A percentile compares a stretch with the other conserved stretches of the same genome.
These are phyloP conservation scores for Solen grandis DNA, from an alignment of 1,140 invertebrate genomes.

Conservation along the genomic window DNA sequence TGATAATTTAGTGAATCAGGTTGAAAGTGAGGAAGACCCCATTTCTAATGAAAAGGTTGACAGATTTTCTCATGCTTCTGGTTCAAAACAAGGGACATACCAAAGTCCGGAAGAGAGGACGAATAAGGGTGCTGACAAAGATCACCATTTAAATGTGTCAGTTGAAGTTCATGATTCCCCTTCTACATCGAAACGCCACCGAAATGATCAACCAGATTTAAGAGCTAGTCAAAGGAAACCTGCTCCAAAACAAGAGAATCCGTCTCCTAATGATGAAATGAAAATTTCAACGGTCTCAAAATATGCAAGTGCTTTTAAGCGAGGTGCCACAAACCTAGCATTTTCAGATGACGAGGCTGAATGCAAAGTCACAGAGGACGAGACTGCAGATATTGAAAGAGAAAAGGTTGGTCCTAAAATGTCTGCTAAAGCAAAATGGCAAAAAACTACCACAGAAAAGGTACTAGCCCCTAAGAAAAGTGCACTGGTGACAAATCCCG, in stretches of 20 bases:
- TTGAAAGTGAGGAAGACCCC: not conserved
- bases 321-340: not conserved
- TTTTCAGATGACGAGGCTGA: not conserved
- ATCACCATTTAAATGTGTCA: not conserved
- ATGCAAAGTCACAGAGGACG: not conserved
- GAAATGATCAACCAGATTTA: not conserved
- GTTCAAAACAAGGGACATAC: not conserved
- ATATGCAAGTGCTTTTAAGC: not conserved
- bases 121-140: not conserved
- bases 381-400: not conserved
- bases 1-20: not conserved
- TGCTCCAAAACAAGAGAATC: no score
- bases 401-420: not conserved
- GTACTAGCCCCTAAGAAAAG: not conserved
- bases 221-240: not conserved
- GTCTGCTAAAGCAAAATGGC: not conserved
- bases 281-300: not conserved
- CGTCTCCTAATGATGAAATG: no score
- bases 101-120: not conserved
- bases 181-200: not conserved
- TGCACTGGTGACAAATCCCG: not conserved
- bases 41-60: no score
- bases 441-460: not conserved
- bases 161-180: not conserved
- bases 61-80: no score